Base-by-base conservation (phyloP, 2,113 vertebrate genomes). In the Microcebus griseorufus region DNA sequence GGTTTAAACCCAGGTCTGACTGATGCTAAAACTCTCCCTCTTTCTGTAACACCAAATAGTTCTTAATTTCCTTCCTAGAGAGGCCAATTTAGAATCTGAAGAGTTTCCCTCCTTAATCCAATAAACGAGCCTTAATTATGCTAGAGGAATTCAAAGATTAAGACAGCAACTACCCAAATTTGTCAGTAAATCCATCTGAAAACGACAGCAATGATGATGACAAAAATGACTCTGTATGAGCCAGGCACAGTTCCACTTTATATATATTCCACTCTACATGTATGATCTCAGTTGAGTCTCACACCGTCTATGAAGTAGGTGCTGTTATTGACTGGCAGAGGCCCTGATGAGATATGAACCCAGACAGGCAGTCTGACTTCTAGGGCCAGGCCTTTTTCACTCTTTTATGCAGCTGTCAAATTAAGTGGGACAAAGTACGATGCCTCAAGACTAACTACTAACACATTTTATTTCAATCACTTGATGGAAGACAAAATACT, bases 31-130 rank as follows among this genome's bases (percentile, higher is more conserved):
- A 53, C 29, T 60, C 51, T 62, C 45, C 84, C 37, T 83, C 3
- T 69, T 93, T 39, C 32, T 78, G 1, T 25, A 51, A 78, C 16
- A 88, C 6, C 62, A 42, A 20, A 53, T 23, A 37, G 37, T 80
- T 55, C 17, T 92, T 58, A 37, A 79, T 79, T 93, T 73, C 60
- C 55, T 95, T 93, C 62, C 60, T 45, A 84, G 69, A 91, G 10
- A 48, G 48, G 39, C 10, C 84, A 34, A 72, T 88, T 76, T 84
- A 53, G 51, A 88, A 72, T 70, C 51, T 88, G 25, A 2, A 69
- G 42, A 85, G 53, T 82, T 78, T 72, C 11, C 5, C 14, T 20
- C 32, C 25, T 93, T 34, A 73, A 73, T 67, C 13, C 62, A 84
- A 22, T 64, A 58, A 62, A 64, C 18, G 39, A 80, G 22, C 23